A percentile compares a stretch with the other conserved stretches of the same genome.
These are phyloP conservation scores for Meandrusa payeni DNA, from an alignment of 2,888 invertebrate species.

Conservation along the genomic window DNA sequence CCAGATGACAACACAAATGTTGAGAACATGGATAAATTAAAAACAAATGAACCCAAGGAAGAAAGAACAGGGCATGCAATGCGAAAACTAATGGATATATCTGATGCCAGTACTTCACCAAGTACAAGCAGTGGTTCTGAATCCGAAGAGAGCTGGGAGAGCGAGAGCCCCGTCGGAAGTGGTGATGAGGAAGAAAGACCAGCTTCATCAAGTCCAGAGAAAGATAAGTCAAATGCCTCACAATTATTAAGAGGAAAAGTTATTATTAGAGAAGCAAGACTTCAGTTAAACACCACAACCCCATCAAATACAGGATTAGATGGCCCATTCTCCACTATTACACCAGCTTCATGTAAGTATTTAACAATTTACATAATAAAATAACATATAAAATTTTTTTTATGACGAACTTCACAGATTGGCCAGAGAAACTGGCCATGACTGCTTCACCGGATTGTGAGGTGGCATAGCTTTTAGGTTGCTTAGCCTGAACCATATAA, in stretches of 20 bases:
- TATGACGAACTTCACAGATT: no score
- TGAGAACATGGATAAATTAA: constrained; percentile 55
- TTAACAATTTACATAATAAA: background rate
- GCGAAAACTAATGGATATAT: constrained; percentile 73
- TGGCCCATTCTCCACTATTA: constrained; percentile 83
- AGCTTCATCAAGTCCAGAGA: constrained; percentile 66
- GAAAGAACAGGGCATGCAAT: constrained; percentile 70
- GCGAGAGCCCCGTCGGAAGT: constrained; percentile 60
- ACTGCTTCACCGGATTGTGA: no score
- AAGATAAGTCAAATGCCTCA: constrained; percentile 65
- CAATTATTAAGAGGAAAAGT: constrained; percentile 83
- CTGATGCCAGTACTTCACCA: constrained; percentile 71
- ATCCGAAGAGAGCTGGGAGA: constrained; percentile 72
- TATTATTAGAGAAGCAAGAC: constrained; percentile 84
- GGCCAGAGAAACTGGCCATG: no score
- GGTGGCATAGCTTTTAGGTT: no score
- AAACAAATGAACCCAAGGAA: constrained; percentile 58
- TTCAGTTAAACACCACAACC: constrained; percentile 78
- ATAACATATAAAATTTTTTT: no score
- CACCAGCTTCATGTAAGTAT: constrained; percentile 64
- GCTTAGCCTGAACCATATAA: no score
- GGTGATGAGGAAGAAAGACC: constrained; percentile 64
- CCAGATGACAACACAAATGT: constrained; percentile 68
- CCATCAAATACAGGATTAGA: constrained; percentile 65
- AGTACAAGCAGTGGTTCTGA: constrained; percentile 70